Percentiles rank a stretch among this genome's conserved stretches.
Evolutionary conservation across 2,113 vertebrate genomes (phyloP).

Genomic region (Sinocyclocheilus grahami): DNA sequence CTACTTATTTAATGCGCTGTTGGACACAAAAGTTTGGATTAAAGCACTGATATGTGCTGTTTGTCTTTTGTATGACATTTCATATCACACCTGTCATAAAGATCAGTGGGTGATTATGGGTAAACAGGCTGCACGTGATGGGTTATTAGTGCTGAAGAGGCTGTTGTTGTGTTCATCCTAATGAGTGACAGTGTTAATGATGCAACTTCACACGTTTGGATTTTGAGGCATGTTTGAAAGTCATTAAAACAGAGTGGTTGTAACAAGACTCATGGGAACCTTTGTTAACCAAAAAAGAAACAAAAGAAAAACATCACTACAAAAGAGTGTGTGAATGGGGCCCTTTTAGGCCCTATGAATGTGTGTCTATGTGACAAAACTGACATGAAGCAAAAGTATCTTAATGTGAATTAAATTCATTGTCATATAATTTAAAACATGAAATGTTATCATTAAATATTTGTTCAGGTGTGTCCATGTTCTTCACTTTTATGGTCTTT

Average conservation of each 20-base stretch:
- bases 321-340: neutral
- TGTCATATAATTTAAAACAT: neutral
- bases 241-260: slow-evolving; percentile 1
- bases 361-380: neutral
- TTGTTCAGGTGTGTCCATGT: too few species aligned
- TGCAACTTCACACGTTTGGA: slow-evolving; percentile 9
- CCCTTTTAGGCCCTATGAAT: neutral
- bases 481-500: neutral
- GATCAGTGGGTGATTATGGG: neutral
- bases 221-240: slow-evolving; percentile 22
- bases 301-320: neutral
- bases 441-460: neutral
- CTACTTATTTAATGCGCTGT: neutral
- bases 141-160: neutral
- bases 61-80: neutral
- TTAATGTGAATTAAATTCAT: neutral
- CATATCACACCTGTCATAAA: neutral
- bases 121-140: slow-evolving; percentile 29
- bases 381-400: too few species aligned
- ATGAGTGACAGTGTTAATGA: slow-evolving; percentile 4
- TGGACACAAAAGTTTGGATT: neutral
- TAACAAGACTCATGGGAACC: slow-evolving; percentile 3
- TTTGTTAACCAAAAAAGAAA: neutral
- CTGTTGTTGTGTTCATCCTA: neutral
- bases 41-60: neutral